Evolutionary conservation across 2,113 vertebrate species (phyloP).

Genomic region (Odontophorus gujanensis): DNA sequence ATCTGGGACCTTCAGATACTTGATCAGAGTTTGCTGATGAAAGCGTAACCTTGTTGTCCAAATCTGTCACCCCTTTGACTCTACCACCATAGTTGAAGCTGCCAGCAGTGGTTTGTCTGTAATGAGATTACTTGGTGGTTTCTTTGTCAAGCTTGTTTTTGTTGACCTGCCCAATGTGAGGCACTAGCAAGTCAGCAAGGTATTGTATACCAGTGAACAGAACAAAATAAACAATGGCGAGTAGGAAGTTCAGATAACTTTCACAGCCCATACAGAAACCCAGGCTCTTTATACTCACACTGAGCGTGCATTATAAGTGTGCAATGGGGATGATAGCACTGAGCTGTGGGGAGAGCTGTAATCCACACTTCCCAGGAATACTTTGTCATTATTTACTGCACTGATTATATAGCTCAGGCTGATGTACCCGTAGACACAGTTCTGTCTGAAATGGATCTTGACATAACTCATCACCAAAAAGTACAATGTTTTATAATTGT

Average conservation of each 20-base stretch:
- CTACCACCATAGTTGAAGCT: constrained; percentile 30
- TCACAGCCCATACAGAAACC: constrained; percentile 7
- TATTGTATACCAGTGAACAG: constrained; percentile 58
- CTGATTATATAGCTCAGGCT: not conserved
- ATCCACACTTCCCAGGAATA: not conserved
- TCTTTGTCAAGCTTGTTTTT: constrained; percentile 58
- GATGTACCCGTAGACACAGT: not conserved
- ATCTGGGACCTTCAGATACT: constrained; percentile 30
- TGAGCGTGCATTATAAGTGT: not conserved
- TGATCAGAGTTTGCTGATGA: constrained; percentile 47
- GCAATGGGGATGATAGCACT: not conserved
- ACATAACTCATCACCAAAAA: not conserved
- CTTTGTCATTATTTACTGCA: not conserved
- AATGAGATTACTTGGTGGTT: not conserved
- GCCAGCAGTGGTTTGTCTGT: not conserved
- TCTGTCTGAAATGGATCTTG: not conserved
- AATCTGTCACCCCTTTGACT: constrained; percentile 1
- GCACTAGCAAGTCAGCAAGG: constrained; percentile 9
- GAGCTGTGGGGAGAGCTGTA: not conserved
- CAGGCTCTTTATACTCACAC: not conserved
- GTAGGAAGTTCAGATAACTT: constrained; percentile 47
- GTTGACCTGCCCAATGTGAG: not conserved
- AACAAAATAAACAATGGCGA: constrained; percentile 62
- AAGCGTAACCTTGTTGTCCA: constrained; percentile 29
- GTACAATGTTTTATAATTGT: not conserved